These are phyloP conservation scores for Gobio gobio DNA, from an alignment of 2,113 vertebrate genomes.

Conservation along the genomic window DNA sequence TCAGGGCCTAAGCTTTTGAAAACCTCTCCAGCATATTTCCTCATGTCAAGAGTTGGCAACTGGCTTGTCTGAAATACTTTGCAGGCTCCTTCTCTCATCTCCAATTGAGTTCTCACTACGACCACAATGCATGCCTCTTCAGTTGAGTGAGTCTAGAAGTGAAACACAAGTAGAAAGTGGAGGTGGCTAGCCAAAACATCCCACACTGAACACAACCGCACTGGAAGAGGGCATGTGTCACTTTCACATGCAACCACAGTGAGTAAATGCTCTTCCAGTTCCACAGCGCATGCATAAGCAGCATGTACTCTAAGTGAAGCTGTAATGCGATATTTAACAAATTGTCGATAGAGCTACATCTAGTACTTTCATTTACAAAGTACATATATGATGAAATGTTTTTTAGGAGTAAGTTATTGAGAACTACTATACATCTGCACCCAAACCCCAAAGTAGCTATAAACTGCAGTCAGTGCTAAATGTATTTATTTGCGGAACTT, in stretches of 20 bases:
- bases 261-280: conserved; percentile 19
- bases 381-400: not conserved
- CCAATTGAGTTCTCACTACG: conserved; percentile 51
- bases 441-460: not conserved
- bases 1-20: not conserved
- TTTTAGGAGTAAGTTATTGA: not conserved
- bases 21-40: not conserved
- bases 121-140: conserved; percentile 55
- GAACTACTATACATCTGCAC: not conserved
- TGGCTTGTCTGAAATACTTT: conserved; percentile 19
- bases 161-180: conserved; percentile 50
- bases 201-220: conserved; percentile 44
- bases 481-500: not conserved
- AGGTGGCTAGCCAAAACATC: conserved; percentile 62
- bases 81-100: conserved; percentile 34
- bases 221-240: conserved; percentile 38
- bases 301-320: not conserved
- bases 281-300: not conserved
- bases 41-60: not conserved
- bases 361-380: not conserved
- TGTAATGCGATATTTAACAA: not conserved
- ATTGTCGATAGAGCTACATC: too few species aligned
- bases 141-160: conserved; percentile 40
- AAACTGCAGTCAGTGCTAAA: not conserved
- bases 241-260: conserved; percentile 43